Evolutionary conservation across 2,113 vertebrate species (phyloP), one percentile per base, ranked within the genome.

Genomic region (Xiphorhynchus elegans): DNA sequence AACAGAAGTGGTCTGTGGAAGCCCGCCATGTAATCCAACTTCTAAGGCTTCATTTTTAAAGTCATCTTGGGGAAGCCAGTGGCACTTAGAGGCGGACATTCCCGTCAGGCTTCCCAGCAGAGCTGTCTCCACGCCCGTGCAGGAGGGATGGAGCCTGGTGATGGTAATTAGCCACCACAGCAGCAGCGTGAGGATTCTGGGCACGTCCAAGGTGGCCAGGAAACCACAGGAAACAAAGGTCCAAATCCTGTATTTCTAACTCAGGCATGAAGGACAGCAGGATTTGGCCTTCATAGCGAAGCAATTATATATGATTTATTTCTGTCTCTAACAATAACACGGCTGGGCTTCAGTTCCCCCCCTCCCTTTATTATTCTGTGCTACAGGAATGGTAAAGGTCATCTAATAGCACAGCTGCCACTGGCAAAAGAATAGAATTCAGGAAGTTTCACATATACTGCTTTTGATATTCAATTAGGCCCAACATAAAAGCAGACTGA

Each of bases 191-290:
- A 89, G 84, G 88, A 88, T 96, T 96, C 74, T 44, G 79, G 53
- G 82, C 86, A 96, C 92, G 79, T 89, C 84, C 83, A 90, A 86
- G 76, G 87, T 92, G 68, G 87, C 76, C 86, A 90, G 90, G 84
- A 97, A 97, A 96, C 85, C 85, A 69, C 87, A 96, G 93, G 78
- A 89, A 89, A 92, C 93, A 97, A 95, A 96, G 82, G 93, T 84
- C 88, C 93, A 95, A 96, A 96, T 93, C 93, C 93, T 96, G 76
- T 89, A 96, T 96, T 95, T 95, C 95, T 94, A 95, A 93, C 85
- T 96, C 60, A 89, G 90, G 76, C 90, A 96, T 96, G 93, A 97
- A 96, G 96, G 86, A 94, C 53, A 12, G 92, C 96, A 94, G 95
- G 93, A 96, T 96, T 90, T 95, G 88, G 96, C 79, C 92, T 94